Percentiles rank a stretch among this genome's conserved stretches.
These are phyloP conservation scores for Eristalinus sepulchralis DNA, from an alignment of 2,888 invertebrate genomes.

Conservation along the genomic window DNA sequence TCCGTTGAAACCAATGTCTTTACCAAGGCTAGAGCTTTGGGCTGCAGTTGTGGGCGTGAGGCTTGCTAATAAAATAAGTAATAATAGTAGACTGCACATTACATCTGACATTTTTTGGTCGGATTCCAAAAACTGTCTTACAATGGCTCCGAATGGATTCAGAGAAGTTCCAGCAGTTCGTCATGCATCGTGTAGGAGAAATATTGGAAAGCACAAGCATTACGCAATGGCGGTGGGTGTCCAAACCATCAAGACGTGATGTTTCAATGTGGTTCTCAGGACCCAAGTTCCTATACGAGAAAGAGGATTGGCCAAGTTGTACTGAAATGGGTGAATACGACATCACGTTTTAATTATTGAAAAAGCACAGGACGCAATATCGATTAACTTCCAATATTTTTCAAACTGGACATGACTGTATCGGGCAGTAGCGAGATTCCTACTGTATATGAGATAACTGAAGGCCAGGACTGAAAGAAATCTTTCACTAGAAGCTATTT, in stretches of 20 bases:
- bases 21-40: constrained; percentile 59
- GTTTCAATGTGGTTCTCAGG: constrained; percentile 3
- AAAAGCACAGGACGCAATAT: no score
- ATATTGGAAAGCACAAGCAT: constrained; percentile 26
- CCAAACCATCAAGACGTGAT: background rate
- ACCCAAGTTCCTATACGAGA: constrained; percentile 12
- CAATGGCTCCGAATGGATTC: constrained; percentile 71
- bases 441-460: no score
- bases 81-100: background rate
- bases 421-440: no score
- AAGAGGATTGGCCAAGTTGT: background rate
- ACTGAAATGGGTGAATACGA: background rate
- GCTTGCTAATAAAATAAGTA: constrained; percentile 30
- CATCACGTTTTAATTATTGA: background rate
- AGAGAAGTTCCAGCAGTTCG: constrained; percentile 70
- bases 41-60: constrained; percentile 34
- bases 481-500: no score
- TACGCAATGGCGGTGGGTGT: constrained; percentile 25
- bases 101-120: no score
- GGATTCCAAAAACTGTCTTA: constrained; percentile 72
- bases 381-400: background rate
- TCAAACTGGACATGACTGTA: no score
- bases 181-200: constrained; percentile 70
- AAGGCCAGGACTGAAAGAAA: no score
- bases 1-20: constrained; percentile 52